Evolutionary conservation across 37 sponge, comb jelly and placozoan genomes (phyloP).

Genomic region (Cladorhizidae sp.): DNA sequence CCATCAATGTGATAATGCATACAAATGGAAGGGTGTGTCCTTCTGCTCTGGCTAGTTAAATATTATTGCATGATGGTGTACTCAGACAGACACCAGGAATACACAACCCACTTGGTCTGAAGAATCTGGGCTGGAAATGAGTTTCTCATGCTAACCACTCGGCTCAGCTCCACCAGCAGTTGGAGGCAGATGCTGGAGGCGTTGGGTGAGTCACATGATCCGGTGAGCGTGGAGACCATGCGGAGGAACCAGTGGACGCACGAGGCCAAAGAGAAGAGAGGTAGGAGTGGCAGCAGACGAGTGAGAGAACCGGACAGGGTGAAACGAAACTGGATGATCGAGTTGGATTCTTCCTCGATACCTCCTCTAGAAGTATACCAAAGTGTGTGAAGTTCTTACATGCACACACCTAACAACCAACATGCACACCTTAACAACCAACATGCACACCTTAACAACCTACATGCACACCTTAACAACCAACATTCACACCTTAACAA

Average conservation of each 20-base stretch:
- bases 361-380: background rate
- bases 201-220: slow-evolving; percentile 4
- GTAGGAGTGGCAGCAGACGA: slow-evolving; percentile 53
- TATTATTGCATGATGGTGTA: background rate
- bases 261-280: slow-evolving; percentile 28
- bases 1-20: background rate
- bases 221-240: slow-evolving; percentile 17
- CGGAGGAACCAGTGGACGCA: slow-evolving; percentile 56
- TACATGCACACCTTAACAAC: too few relatives aligned
- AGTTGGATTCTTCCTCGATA: background rate
- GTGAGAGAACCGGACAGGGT: slow-evolving; percentile 24
- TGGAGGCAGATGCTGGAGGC: slow-evolving; percentile 8
- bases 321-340: slow-evolving; percentile 5
- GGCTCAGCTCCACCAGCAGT: slow-evolving; percentile 35
- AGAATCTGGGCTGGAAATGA: slow-evolving; percentile 41
- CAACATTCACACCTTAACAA: too few relatives aligned
- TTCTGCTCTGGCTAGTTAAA: background rate
- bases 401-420: background rate
- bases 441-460: too few relatives aligned
- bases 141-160: slow-evolving; percentile 10
- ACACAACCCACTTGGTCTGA: slow-evolving; percentile 40
- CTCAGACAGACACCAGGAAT: background rate
- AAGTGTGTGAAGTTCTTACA: background rate
- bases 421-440: too few relatives aligned
- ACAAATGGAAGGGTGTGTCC: background rate